A percentile compares a stretch with the other conserved stretches of the same genome.
phyloP scores from a whole-genome alignment of 2,888 invertebrate species.

The Stenotaenia linearis region DNA sequence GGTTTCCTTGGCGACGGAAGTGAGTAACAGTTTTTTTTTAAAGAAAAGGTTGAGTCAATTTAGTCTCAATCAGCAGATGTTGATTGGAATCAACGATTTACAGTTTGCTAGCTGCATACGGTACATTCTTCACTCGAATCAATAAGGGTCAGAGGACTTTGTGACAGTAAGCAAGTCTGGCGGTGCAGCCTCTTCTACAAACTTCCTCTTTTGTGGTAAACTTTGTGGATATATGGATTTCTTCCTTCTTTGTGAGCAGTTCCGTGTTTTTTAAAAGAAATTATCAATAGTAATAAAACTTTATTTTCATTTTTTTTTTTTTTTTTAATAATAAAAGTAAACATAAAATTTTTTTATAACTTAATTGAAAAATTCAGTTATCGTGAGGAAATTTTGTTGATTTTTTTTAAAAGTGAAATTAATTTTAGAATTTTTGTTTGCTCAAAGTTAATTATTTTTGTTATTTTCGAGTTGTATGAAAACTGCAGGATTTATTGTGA shows the following conservation, averaged over 20 bases:
- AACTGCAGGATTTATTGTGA: neutral
- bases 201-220: neutral
- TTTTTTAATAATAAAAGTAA: too few species aligned
- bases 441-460: too few species aligned
- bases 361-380: too few species aligned
- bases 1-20: too few species aligned
- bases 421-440: too few species aligned
- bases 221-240: neutral
- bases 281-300: neutral
- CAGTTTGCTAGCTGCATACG: neutral
- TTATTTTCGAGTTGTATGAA: neutral
- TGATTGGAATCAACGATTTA: neutral
- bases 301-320: neutral
- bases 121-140: neutral
- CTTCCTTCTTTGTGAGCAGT: neutral
- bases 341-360: too few species aligned
- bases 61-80: neutral
- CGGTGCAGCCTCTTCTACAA: neutral
- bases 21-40: too few species aligned
- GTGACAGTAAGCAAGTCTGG: slow-evolving; percentile 4
- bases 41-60: neutral
- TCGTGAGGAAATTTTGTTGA: too few species aligned
- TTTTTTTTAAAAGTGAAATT: too few species aligned
- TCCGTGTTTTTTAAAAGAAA: neutral
- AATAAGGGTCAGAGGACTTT: neutral